Base-by-base conservation (phyloP, 2,888 invertebrate species). In the Drosophila setosimentum region DNA sequence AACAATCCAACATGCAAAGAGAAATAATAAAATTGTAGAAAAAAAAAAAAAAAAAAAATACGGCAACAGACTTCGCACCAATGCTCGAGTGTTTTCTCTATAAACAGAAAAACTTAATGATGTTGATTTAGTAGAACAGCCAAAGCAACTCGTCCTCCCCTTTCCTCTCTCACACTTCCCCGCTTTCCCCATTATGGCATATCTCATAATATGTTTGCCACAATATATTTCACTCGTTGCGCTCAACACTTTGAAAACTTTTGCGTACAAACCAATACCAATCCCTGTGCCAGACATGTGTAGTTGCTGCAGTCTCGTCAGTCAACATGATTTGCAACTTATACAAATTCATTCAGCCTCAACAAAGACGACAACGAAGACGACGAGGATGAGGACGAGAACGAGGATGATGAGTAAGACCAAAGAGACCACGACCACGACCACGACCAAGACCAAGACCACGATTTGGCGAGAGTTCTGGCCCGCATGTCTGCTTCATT, bases 81-180 rank as follows among this genome's bases (percentile, higher is more conserved):
- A 75, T 76, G 83, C 68, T 86, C 68, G 76, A 90, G 87, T 89
- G 91, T 90, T 89, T 89, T 90, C 87, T 90, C 83, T 82, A 89
- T 89, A 89, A 91, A 89, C 90, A 89, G 77, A 82, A 83, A 86
- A 86, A 88, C 89, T 82, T 91, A 89, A 88, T 88, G 89, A 91
- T 89, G 89, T 91, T 89, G 89, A 90, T 82, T 88, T 89, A 89
- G 89, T 90, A 80, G 82, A 88, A 74, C 82, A 76, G 73, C 48
- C 71, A 57, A 51, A 45, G 42, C 49, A 54, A 49, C 55, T 57
- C 62, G 55, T 21, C 48, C 60, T 49, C 42, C 30, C 29, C 18
- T 29, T 8, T 24, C 33, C 16, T 30, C 24, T n/a, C 1, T 3
- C 24, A 8, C 27, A 8, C 27, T 35, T 32, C 29, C 30, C 55